A percentile compares a stretch with the other conserved stretches of the same genome.
Conservation (phyloP, 2,888 invertebrate genomes). For the Apoderus coryli region DNA sequence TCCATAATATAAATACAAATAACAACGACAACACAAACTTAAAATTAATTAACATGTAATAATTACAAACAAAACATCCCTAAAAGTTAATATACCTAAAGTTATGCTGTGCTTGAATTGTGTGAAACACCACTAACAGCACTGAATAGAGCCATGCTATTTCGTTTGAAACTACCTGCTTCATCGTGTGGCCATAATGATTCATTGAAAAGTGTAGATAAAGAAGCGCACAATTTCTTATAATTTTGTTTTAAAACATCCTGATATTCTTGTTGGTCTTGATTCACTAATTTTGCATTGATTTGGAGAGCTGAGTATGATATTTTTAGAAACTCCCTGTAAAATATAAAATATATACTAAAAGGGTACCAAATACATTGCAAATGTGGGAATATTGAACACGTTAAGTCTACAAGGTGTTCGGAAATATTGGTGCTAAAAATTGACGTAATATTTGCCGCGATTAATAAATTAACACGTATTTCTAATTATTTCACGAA, state of each 20-base stretch:
- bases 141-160: constrained; percentile 62
- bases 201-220: constrained; percentile 61
- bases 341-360: constrained; percentile 20
- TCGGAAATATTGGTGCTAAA: too few relatives aligned
- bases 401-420: too few relatives aligned
- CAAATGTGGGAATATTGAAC: too few relatives aligned
- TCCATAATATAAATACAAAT: too few relatives aligned
- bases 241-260: constrained; percentile 76
- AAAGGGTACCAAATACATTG: too few relatives aligned
- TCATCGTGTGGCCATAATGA: constrained; percentile 48
- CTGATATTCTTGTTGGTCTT: constrained; percentile 87
- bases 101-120: constrained; percentile 65
- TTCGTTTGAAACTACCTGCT: constrained; percentile 52
- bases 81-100: background rate
- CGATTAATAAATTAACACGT: too few relatives aligned
- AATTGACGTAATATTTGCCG: too few relatives aligned
- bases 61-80: too few relatives aligned
- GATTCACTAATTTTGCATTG: constrained; percentile 74
- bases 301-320: constrained; percentile 82
- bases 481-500: too few relatives aligned
- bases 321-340: constrained; percentile 78
- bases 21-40: too few relatives aligned
- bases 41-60: too few relatives aligned
- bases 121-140: constrained; percentile 68
- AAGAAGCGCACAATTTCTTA: constrained; percentile 65